A percentile compares a stretch with the other conserved stretches of the same genome.
Evolutionary conservation across 2,888 invertebrate genomes (phyloP).

Genomic region (Polylopha cassiicola): DNA sequence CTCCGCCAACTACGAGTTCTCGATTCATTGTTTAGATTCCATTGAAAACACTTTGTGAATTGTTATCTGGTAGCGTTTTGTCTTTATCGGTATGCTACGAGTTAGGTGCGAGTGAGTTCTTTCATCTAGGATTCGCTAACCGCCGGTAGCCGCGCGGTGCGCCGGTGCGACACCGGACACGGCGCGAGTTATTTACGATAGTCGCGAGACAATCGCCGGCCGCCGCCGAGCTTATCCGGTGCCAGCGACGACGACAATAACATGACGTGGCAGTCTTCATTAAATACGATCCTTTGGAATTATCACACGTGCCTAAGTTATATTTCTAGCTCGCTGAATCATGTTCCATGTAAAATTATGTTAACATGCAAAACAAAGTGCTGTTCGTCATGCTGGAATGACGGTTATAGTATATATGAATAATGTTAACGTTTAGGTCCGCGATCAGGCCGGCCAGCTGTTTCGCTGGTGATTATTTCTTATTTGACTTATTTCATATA

Average conservation of each 20-base stretch:
- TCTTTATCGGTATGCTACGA: conserved; percentile 5
- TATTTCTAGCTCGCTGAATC: conserved; percentile 63
- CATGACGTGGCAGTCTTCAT: conserved; percentile 72
- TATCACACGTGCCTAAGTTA: conserved; percentile 61
- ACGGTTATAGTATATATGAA: conserved; percentile 1
- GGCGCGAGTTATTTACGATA: conserved; percentile 72
- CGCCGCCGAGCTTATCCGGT: conserved; percentile 71
- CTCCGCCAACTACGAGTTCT: conserved; percentile 38
- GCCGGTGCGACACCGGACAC: conserved; percentile 69
- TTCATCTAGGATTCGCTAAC: conserved; percentile 51
- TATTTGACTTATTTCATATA: conserved; percentile 1
- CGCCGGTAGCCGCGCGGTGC: conserved; percentile 44
- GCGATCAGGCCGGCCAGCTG: background rate
- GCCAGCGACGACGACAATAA: conserved; percentile 63
- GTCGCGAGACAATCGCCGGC: conserved; percentile 69
- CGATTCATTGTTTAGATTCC: conserved; percentile 37
- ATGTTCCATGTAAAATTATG: conserved; percentile 35
- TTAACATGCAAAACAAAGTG: conserved; percentile 18
- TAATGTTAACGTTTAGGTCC: too few species aligned
- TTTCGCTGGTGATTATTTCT: background rate
- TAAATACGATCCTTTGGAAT: conserved; percentile 67
- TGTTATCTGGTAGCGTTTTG: conserved; percentile 8
- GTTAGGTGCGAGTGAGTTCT: conserved; percentile 12
- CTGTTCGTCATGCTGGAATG: conserved; percentile 2
- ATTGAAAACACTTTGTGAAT: conserved; percentile 24